These are phyloP conservation scores for Plebejus melissa DNA, from an alignment of 2,888 invertebrate genomes.

Conservation along the genomic window DNA sequence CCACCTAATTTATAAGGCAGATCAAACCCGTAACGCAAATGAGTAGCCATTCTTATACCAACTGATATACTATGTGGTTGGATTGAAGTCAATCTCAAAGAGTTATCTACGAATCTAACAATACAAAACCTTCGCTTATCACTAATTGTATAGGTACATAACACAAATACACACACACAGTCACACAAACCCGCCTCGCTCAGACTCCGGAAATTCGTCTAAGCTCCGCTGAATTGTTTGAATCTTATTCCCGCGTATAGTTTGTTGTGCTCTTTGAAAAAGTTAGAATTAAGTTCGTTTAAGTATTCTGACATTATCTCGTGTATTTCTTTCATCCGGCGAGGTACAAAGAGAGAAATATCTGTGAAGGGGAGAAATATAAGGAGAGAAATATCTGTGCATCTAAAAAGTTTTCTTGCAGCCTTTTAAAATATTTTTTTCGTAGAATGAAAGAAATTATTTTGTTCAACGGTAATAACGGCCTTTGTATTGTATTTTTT, in stretches of 20 bases:
- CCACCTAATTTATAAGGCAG: too few relatives aligned
- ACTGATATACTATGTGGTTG: too few relatives aligned
- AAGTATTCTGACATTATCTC: background rate
- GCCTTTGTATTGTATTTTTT: background rate
- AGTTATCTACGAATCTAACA: background rate
- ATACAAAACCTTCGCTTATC: background rate
- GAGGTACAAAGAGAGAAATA: slow-evolving; percentile 7
- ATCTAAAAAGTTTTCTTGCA: slow-evolving; percentile 5
- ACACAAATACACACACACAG: background rate
- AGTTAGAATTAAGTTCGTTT: slow-evolving; percentile 24
- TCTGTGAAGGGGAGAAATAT: background rate
- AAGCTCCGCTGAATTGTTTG: slow-evolving; percentile 13
- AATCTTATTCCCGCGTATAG: background rate
- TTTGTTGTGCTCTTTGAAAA: slow-evolving; percentile 17
- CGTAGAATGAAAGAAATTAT: background rate
- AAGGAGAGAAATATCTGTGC: background rate
- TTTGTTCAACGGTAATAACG: background rate
- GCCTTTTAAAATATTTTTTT: background rate
- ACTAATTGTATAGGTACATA: background rate
- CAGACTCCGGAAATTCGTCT: slow-evolving; percentile 7
- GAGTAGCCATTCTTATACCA: too few relatives aligned
- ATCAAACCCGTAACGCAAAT: too few relatives aligned
- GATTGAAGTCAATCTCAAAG: too few relatives aligned
- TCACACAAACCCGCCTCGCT: background rate
- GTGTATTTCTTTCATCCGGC: slow-evolving; percentile 12